These are phyloP conservation scores for Poeciliopsis prolifica DNA, from an alignment of 2,113 vertebrate genomes.

Conservation along the genomic window DNA sequence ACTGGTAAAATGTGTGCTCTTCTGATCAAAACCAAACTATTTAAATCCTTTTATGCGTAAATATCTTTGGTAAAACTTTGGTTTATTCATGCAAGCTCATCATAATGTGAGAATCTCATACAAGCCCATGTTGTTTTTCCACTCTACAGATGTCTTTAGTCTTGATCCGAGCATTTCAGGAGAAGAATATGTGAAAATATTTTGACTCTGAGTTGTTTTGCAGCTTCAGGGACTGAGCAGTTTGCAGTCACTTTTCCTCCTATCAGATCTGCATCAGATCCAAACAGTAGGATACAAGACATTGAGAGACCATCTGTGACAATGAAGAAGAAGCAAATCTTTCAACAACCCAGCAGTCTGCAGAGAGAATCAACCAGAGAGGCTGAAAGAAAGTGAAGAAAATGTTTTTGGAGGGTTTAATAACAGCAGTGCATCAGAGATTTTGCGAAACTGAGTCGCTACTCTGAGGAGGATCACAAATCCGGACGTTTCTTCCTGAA, in stretches of 20 bases:
- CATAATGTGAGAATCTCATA: too few species aligned
- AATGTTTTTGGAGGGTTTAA: neutral
- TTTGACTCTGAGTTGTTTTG: neutral
- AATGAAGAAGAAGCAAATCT: neutral
- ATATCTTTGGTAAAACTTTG: too few species aligned
- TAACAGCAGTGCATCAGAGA: neutral
- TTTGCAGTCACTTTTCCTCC: neutral
- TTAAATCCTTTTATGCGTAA: neutral
- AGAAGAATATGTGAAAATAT: neutral
- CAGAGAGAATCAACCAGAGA: neutral
- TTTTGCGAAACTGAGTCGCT: neutral
- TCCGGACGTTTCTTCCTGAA: neutral
- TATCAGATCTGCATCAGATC: neutral
- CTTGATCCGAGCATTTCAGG: too few species aligned
- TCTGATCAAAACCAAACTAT: neutral
- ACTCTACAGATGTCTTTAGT: too few species aligned
- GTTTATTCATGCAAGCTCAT: too few species aligned
- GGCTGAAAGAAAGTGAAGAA: neutral
- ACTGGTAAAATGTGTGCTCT: neutral
- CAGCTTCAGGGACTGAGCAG: neutral
- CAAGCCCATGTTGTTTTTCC: too few species aligned
- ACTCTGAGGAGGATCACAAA: neutral
- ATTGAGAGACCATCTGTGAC: neutral
- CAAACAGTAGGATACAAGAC: neutral
- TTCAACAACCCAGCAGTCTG: neutral